Conservation (phyloP, 1,140 invertebrate species). For the Mamestra configurata region DNA sequence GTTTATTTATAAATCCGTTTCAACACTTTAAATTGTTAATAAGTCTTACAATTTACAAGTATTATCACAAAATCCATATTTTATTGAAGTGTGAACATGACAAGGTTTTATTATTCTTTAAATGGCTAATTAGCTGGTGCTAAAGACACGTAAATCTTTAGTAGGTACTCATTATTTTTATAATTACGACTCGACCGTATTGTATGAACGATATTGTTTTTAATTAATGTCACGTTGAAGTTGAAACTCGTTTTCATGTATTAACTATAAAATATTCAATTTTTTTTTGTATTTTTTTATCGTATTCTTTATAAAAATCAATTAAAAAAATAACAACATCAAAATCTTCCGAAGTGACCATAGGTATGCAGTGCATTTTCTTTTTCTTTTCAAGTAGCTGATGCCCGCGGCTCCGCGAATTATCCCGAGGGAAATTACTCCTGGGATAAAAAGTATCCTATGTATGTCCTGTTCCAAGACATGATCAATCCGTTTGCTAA, state of each 20-base stretch:
- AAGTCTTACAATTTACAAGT: not conserved
- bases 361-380: too few species aligned
- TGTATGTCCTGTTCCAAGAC: too few species aligned
- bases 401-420: too few species aligned
- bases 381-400: too few species aligned
- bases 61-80: not conserved
- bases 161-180: conserved; percentile 1
- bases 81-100: conserved; percentile 24
- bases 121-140: not conserved
- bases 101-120: conserved; percentile 12
- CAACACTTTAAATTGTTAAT: not conserved
- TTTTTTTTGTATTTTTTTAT: not conserved
- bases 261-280: not conserved
- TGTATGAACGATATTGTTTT: not conserved
- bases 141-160: not conserved
- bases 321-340: too few species aligned
- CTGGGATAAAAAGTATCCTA: too few species aligned
- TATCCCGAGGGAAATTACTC: too few species aligned
- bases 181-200: not conserved
- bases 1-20: not conserved
- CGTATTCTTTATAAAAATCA: too few species aligned
- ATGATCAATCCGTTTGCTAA: too few species aligned
- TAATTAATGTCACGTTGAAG: not conserved
- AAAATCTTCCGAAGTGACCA: too few species aligned
- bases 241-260: too few species aligned